Evolutionary conservation across 2,797 vertebrate genomes (phyloP).

Genomic region (Otus scops): DNA sequence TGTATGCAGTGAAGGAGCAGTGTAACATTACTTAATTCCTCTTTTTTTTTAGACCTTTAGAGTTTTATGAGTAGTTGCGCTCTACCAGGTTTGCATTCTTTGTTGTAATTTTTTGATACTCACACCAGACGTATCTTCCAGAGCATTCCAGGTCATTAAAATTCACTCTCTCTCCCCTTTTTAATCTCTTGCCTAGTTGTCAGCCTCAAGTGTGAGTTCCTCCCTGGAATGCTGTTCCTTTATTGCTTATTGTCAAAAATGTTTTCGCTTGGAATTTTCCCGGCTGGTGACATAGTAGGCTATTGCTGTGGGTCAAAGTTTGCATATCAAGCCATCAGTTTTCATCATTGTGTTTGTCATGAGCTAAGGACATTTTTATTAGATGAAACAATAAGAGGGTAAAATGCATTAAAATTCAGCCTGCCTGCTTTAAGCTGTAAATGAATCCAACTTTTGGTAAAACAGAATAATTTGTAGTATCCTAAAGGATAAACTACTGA

Average conservation of each 20-base stretch:
- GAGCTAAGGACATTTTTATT: background rate
- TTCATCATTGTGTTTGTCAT: conserved; percentile 58
- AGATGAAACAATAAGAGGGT: background rate
- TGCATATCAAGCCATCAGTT: conserved; percentile 64
- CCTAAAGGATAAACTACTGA: background rate
- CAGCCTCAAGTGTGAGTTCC: conserved; percentile 32
- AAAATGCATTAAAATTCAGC: background rate
- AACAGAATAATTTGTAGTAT: background rate
- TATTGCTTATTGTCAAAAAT: conserved; percentile 61
- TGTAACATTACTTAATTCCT: background rate
- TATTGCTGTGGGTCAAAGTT: conserved; percentile 65
- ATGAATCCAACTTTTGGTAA: background rate
- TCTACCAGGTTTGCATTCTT: background rate
- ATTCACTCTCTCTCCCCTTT: conserved; percentile 19
- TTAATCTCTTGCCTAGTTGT: conserved; percentile 30
- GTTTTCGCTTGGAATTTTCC: conserved; percentile 47
- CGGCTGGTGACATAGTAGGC: conserved; percentile 36
- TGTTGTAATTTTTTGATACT: conserved; percentile 9
- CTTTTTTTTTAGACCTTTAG: background rate
- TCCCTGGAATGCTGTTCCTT: conserved; percentile 68
- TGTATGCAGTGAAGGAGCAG: background rate
- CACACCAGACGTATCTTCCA: conserved; percentile 24
- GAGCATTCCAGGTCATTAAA: conserved; percentile 61
- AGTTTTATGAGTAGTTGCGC: accelerated
- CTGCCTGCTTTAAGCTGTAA: background rate